Percentiles rank a stretch among this genome's conserved stretches.
These are phyloP conservation scores for Eupithecia insigniata DNA, from an alignment of 2,888 invertebrate species.

Conservation along the genomic window DNA sequence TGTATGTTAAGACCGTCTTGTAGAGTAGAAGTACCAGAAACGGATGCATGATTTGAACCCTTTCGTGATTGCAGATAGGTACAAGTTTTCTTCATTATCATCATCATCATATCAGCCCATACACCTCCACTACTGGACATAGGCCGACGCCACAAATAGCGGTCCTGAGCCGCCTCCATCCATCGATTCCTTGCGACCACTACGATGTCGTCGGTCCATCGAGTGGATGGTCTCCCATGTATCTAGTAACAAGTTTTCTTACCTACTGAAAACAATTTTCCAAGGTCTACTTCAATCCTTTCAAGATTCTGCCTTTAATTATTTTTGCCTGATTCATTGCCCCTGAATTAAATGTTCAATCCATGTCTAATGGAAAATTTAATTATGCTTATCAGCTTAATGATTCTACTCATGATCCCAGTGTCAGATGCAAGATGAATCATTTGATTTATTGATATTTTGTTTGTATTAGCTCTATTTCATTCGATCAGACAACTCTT, in stretches of 20 bases:
- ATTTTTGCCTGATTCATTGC: conserved; percentile 2
- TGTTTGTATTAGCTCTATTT: not conserved
- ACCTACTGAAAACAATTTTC: conserved; percentile 14
- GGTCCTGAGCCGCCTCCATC: too few relatives aligned
- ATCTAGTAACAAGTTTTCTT: not conserved
- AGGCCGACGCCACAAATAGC: too few relatives aligned
- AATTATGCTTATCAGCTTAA: conserved; percentile 4
- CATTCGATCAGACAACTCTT: not conserved
- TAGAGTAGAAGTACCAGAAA: not conserved
- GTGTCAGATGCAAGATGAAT: conserved; percentile 3
- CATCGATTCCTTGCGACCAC: too few relatives aligned
- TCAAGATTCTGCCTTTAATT: conserved; percentile 27
- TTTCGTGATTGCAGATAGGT: not conserved
- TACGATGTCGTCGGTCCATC: too few relatives aligned
- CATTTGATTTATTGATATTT: conserved; percentile 7
- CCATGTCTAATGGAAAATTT: not conserved
- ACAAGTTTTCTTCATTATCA: not conserved
- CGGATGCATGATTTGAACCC: not conserved
- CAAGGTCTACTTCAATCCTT: conserved; percentile 42
- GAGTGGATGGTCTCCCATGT: too few relatives aligned
- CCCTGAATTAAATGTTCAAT: conserved; percentile 7
- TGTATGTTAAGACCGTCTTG: not conserved
- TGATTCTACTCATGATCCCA: conserved; percentile 14
- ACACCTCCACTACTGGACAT: too few relatives aligned
- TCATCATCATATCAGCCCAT: too few relatives aligned